phyloP scores from a whole-genome alignment of 1,140 invertebrate species.

The Psix sp. region DNA sequence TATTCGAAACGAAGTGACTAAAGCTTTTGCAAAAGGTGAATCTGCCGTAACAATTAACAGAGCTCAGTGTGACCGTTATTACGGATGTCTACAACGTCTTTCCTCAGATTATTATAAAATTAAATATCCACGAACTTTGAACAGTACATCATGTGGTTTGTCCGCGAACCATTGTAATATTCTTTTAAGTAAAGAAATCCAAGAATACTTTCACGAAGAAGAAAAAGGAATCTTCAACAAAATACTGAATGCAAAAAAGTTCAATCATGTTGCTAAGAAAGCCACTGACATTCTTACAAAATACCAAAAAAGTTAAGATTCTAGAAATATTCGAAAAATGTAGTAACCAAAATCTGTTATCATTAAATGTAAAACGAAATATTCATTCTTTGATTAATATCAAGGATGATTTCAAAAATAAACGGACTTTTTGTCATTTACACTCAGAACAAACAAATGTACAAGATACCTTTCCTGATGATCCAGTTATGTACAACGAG shows the following conservation, averaged over 20 bases:
- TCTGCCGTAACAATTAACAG: constrained; percentile 72
- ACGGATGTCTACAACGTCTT: constrained; percentile 82
- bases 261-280: constrained; percentile 55
- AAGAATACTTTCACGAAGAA: constrained; percentile 80
- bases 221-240: constrained; percentile 66
- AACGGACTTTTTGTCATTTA: not conserved
- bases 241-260: constrained; percentile 22
- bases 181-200: constrained; percentile 83
- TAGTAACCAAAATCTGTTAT: too few relatives aligned
- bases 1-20: constrained; percentile 83
- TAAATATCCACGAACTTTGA: constrained; percentile 79
- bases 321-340: too few relatives aligned
- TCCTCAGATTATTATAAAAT: constrained; percentile 83
- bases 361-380: too few relatives aligned
- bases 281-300: not conserved
- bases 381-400: too few relatives aligned
- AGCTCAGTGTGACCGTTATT: constrained; percentile 80
- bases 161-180: constrained; percentile 83
- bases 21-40: constrained; percentile 81
- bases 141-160: constrained; percentile 83
- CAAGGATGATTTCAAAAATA: too few relatives aligned
- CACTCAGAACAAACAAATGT: not conserved
- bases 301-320: not conserved
- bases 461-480: not conserved
- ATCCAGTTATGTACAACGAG: constrained; percentile 84